Percentiles rank a stretch among this genome's conserved stretches.
These are phyloP conservation scores for Chauna torquata DNA, from an alignment of 2,113 vertebrate species.

Conservation along the genomic window DNA sequence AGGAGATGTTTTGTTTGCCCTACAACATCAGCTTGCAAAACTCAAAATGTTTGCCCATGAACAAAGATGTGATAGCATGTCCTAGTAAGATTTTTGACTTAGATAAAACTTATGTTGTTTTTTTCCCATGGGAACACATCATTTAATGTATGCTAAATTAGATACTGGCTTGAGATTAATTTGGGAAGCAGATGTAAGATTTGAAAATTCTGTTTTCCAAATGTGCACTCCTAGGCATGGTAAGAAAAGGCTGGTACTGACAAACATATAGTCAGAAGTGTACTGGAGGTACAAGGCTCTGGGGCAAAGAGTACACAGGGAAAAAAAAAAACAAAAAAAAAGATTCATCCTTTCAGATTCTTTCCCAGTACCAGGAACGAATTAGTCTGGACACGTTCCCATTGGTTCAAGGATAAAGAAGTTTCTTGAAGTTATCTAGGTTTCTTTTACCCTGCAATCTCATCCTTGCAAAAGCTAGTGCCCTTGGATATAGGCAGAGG, in stretches of 20 bases:
- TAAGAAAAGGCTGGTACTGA: neutral
- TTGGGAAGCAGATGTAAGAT: neutral
- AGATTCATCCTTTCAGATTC: neutral
- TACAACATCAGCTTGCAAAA: neutral
- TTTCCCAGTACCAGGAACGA: neutral
- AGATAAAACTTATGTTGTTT: neutral
- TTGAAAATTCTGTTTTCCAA: neutral
- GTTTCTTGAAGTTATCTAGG: neutral
- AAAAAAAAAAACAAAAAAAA: neutral
- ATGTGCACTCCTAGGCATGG: neutral
- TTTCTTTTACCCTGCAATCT: neutral
- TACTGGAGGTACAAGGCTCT: neutral
- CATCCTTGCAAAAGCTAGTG: neutral
- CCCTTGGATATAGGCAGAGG: neutral
- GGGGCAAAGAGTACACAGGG: neutral
- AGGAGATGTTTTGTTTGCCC: neutral
- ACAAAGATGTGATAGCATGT: neutral
- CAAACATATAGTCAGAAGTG: neutral
- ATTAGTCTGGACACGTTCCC: neutral
- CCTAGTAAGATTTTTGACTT: neutral
- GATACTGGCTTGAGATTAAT: neutral
- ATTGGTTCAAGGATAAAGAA: neutral
- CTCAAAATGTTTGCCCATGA: neutral
- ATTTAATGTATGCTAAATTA: neutral
- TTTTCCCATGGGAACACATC: conserved; percentile 16